These are phyloP conservation scores for Baryphthengus martii DNA, from an alignment of 2,113 vertebrate genomes.

Conservation along the genomic window DNA sequence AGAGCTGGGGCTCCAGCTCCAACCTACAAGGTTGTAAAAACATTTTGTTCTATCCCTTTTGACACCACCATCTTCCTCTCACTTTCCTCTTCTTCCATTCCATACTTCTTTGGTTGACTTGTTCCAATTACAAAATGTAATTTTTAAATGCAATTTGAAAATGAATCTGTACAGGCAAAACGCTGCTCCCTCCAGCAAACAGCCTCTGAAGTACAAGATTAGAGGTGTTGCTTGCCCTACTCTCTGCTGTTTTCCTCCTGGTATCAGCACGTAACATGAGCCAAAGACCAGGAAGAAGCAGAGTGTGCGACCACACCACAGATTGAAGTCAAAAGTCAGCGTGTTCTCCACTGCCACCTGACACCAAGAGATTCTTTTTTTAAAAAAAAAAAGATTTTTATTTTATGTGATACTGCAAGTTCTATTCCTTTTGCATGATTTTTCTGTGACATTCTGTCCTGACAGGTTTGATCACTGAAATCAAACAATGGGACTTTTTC, in stretches of 20 bases:
- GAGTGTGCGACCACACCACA: background rate
- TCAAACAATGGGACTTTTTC: background rate
- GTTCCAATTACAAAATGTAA: background rate
- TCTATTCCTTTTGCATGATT: background rate
- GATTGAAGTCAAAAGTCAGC: background rate
- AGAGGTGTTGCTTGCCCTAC: background rate
- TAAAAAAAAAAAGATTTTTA: background rate
- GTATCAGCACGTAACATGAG: background rate
- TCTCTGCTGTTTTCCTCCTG: background rate
- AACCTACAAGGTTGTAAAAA: background rate
- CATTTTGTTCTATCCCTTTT: background rate
- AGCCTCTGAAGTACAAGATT: constrained; percentile 3
- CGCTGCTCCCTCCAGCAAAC: background rate
- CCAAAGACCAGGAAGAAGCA: background rate
- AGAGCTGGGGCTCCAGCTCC: background rate
- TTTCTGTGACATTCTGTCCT: background rate
- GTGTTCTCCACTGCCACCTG: background rate
- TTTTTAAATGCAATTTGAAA: background rate
- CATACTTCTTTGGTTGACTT: background rate
- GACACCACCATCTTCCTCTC: background rate
- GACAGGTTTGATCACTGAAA: background rate
- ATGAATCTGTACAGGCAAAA: constrained; percentile 2
- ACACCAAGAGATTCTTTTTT: background rate
- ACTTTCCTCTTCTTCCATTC: background rate
- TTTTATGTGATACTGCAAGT: background rate